Percentiles rank a stretch among this genome's conserved stretches.
phyloP scores from a whole-genome alignment of 2,113 vertebrate species.

The Chrysemys picta region DNA sequence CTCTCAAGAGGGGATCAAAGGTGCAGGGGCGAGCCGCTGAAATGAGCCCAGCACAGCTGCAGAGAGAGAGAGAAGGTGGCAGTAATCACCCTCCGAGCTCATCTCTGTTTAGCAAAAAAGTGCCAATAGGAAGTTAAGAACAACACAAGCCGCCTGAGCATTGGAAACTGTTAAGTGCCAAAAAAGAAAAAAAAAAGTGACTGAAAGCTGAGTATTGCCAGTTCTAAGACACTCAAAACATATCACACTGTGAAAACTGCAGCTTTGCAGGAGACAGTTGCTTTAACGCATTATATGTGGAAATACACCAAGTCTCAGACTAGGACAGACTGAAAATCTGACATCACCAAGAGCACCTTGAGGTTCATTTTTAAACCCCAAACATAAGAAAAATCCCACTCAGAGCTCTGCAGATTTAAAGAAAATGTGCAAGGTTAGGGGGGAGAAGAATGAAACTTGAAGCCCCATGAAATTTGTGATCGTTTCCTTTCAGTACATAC shows the following conservation, averaged over 20 bases:
- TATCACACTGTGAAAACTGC: conserved; percentile 64
- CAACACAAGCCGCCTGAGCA: background rate
- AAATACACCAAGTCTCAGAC: background rate
- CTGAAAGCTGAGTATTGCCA: background rate
- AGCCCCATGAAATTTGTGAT: background rate
- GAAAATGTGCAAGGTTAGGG: background rate
- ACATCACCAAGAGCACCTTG: background rate
- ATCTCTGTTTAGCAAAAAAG: conserved; percentile 5
- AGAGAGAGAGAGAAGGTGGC: background rate
- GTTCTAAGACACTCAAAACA: conserved; percentile 38
- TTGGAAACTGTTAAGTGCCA: conserved; percentile 47
- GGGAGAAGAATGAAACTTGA: background rate
- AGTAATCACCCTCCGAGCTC: background rate
- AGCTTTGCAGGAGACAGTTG: conserved; percentile 6
- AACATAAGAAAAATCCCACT: background rate
- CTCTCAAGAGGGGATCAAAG: background rate
- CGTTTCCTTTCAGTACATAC: background rate
- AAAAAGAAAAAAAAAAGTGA: conserved; percentile 50
- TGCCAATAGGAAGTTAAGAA: conserved; percentile 19
- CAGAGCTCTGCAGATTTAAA: background rate
- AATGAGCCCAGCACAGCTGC: background rate
- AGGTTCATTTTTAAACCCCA: background rate
- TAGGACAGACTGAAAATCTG: background rate
- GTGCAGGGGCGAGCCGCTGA: background rate
- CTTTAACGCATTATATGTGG: background rate